A percentile compares a stretch with the other conserved stretches of the same genome.
Evolutionary conservation across 2,797 vertebrate species (phyloP).

Genomic region (Sternarchorhynchus goeldii): DNA sequence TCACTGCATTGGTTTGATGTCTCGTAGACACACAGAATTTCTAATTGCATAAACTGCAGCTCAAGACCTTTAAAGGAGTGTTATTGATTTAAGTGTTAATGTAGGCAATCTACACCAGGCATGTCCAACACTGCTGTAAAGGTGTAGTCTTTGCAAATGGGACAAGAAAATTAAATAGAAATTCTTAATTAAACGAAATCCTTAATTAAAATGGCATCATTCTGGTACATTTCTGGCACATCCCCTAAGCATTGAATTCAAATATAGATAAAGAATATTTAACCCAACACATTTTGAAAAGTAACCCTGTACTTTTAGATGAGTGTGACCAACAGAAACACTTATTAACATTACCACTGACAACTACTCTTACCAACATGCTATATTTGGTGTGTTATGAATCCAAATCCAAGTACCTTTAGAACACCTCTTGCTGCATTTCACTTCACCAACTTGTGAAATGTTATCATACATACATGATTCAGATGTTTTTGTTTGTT

Average conservation of each 20-base stretch:
- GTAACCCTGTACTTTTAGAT: no score
- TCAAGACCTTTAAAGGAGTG: conserved; percentile 27
- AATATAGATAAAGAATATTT: background rate
- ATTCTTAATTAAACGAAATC: conserved; percentile 8
- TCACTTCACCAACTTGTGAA: background rate
- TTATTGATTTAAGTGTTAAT: conserved; percentile 43
- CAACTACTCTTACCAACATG: background rate
- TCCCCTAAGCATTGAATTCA: background rate
- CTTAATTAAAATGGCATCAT: no score
- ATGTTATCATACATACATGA: background rate
- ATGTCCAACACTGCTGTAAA: conserved; percentile 18
- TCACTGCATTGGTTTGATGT: conserved; percentile 17
- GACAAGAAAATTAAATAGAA: conserved; percentile 26
- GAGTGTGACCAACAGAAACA: no score
- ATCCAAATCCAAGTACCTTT: background rate
- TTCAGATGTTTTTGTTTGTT: background rate
- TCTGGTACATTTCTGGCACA: background rate
- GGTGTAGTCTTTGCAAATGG: conserved; percentile 4
- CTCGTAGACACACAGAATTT: conserved; percentile 1
- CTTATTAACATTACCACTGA: no score
- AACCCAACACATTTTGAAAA: background rate
- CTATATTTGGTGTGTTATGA: background rate
- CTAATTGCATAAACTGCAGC: conserved; percentile 32
- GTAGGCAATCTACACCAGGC: conserved; percentile 11
- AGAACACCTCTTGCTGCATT: background rate